Conservation (phyloP, 2,113 vertebrate genomes). For the Alligator sinensis region DNA sequence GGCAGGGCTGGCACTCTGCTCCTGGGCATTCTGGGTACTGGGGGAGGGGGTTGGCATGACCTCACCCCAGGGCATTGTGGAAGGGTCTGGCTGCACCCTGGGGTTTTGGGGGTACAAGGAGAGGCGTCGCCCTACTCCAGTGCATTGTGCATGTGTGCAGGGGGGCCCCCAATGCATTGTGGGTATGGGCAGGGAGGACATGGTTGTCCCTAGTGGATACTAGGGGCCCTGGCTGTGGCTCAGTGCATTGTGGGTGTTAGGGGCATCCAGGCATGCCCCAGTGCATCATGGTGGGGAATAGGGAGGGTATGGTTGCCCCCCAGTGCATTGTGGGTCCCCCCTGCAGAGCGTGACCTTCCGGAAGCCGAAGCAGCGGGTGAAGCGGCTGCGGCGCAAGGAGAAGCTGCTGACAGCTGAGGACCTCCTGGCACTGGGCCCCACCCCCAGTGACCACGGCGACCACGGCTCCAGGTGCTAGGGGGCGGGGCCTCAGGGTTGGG, state of each 20-base stretch:
- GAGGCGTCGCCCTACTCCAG: too few relatives aligned
- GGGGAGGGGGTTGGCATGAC: too few relatives aligned
- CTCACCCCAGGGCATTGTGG: too few relatives aligned
- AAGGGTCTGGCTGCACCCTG: too few relatives aligned
- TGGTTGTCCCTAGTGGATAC: too few relatives aligned
- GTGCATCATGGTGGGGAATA: not conserved
- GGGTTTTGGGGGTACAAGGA: too few relatives aligned
- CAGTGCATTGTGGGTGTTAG: not conserved
- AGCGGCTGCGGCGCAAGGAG: constrained; percentile 90
- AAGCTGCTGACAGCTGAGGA: constrained; percentile 72
- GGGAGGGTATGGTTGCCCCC: not conserved
- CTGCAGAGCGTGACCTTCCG: constrained; percentile 83
- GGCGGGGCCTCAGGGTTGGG: not conserved
- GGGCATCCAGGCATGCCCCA: too few relatives aligned
- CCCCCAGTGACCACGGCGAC: constrained; percentile 79
- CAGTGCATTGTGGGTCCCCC: not conserved
- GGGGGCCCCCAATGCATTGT: too few relatives aligned
- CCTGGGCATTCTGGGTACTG: not conserved
- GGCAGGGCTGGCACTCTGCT: not conserved
- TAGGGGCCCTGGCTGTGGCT: too few relatives aligned
- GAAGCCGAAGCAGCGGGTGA: constrained; percentile 87
- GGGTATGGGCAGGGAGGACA: too few relatives aligned
- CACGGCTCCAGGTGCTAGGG: constrained; percentile 85
- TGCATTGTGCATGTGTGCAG: too few relatives aligned
- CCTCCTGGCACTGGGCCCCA: constrained; percentile 68